Percentiles rank a stretch among this genome's conserved stretches.
Evolutionary conservation across 2,113 vertebrate genomes (phyloP).

Genomic region (Procavia capensis): DNA sequence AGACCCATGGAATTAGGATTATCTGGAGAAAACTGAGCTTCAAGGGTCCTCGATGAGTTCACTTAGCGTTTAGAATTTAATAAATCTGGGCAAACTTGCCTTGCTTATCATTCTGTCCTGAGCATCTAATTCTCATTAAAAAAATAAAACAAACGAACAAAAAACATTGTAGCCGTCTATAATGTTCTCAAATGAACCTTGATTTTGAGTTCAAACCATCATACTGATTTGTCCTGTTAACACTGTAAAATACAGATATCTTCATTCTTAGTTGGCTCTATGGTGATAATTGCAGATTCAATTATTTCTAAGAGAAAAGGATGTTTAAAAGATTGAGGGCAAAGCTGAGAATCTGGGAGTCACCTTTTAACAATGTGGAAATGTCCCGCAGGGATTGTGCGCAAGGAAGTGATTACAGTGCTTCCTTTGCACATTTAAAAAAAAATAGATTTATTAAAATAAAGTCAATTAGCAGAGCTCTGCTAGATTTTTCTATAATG

Average conservation of each 20-base stretch:
- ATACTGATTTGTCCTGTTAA: not conserved
- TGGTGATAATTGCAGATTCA: conserved; percentile 44
- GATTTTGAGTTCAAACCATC: not conserved
- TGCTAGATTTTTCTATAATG: not conserved
- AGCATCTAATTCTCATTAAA: not conserved
- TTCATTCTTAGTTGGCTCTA: not conserved
- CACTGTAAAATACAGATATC: not conserved
- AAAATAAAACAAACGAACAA: not conserved
- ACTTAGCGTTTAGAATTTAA: conserved; percentile 53
- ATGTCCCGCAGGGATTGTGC: not conserved
- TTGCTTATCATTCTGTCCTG: not conserved
- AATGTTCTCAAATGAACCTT: not conserved
- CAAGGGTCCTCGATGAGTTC: conserved; percentile 9
- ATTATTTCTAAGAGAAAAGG: conserved; percentile 47
- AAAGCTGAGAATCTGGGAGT: conserved; percentile 41
- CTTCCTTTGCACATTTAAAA: not conserved
- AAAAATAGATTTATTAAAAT: conserved; percentile 34
- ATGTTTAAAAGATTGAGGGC: conserved; percentile 21
- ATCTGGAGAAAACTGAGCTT: conserved; percentile 56
- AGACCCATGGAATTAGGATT: conserved; percentile 68
- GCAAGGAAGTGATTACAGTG: not conserved
- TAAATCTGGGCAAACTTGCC: not conserved
- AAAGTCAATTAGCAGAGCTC: conserved; percentile 37
- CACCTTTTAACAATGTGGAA: not conserved
- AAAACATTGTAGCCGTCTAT: not conserved